A percentile compares a stretch with the other conserved stretches of the same genome.
Conservation (phyloP, 2,113 vertebrate species). For the Pangasianodon hypophthalmus region DNA sequence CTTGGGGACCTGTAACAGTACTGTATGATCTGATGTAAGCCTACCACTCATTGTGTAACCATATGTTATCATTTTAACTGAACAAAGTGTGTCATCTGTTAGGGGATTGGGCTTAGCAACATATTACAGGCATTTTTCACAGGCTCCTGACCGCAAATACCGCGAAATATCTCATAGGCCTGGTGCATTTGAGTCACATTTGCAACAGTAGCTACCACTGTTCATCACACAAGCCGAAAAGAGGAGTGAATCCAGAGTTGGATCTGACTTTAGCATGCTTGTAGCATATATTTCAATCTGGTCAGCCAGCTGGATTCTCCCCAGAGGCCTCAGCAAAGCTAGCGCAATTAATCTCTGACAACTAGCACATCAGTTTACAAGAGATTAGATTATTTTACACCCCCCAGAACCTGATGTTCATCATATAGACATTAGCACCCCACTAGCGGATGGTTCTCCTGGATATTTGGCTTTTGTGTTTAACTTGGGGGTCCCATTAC, state of each 20-base stretch:
- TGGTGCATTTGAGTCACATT: not conserved
- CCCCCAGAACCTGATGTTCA: conserved; percentile 63
- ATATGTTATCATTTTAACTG: conserved; percentile 20
- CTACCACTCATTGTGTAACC: conserved; percentile 6
- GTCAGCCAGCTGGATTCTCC: conserved; percentile 68
- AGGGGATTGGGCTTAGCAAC: not conserved
- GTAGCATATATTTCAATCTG: conserved; percentile 47
- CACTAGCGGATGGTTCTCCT: not conserved
- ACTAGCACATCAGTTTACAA: conserved; percentile 68
- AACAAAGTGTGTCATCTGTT: conserved; percentile 24
- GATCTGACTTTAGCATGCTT: conserved; percentile 30
- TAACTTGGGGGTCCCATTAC: not conserved
- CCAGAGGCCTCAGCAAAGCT: conserved; percentile 60
- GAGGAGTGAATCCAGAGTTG: conserved; percentile 27
- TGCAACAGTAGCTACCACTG: conserved; percentile 28
- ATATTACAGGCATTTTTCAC: conserved; percentile 3
- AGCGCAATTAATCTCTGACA: conserved; percentile 69
- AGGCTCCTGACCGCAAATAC: conserved; percentile 7
- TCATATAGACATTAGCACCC: conserved; percentile 62
- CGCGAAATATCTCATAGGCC: not conserved
- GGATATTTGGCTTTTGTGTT: conserved; percentile 19
- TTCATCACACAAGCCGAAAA: conserved; percentile 14
- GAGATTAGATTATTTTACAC: conserved; percentile 64
- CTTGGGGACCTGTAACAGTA: conserved; percentile 7
- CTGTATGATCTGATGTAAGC: conserved; percentile 17